phyloP scores from a whole-genome alignment of 1,140 invertebrate species.

The Drosophila miranda region DNA sequence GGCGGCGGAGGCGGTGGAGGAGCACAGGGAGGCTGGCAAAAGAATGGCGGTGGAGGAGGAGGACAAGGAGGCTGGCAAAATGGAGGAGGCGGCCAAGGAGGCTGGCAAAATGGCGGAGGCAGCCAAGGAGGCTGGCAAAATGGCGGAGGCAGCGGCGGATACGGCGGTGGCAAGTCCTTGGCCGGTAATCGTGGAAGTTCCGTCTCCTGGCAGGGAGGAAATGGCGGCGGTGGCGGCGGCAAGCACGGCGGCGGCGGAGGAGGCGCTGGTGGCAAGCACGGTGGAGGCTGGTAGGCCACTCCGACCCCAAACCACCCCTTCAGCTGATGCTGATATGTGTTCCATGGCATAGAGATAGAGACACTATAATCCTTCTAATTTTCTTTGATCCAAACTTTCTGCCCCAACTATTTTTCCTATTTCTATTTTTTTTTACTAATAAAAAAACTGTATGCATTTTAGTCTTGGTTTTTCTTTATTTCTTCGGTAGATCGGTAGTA shows the following conservation, averaged over 20 bases:
- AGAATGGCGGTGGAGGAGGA: conserved; percentile 3
- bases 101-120: background rate
- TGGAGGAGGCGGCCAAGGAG: too few species aligned
- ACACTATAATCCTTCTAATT: conserved; percentile 20
- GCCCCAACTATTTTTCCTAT: conserved; percentile 10
- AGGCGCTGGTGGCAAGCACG: conserved; percentile 1
- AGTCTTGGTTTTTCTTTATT: background rate
- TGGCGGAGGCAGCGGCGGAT: conserved; percentile 28
- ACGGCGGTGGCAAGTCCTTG: conserved; percentile 50
- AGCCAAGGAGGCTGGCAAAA: conserved; percentile 1
- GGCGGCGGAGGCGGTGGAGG: conserved; percentile 21
- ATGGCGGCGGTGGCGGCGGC: conserved; percentile 33
- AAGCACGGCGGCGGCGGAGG: conserved; percentile 43
- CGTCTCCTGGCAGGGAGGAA: conserved; percentile 46
- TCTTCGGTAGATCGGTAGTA: too few species aligned
- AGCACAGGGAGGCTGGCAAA: conserved; percentile 20
- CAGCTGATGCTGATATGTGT: conserved; percentile 44
- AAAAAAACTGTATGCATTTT: conserved; percentile 44
- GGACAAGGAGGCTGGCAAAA: conserved; percentile 9
- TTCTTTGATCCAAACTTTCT: conserved; percentile 33
- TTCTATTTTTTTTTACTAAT: conserved; percentile 46
- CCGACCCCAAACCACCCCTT: conserved; percentile 12
- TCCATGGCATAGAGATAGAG: conserved; percentile 50
- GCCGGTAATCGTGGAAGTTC: conserved; percentile 57
- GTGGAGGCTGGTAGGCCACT: conserved; percentile 55